Evolutionary conservation across 35 echinoderm and acorn worm species (phyloP).

Genomic region (Heliocidaris erythrogramma): DNA sequence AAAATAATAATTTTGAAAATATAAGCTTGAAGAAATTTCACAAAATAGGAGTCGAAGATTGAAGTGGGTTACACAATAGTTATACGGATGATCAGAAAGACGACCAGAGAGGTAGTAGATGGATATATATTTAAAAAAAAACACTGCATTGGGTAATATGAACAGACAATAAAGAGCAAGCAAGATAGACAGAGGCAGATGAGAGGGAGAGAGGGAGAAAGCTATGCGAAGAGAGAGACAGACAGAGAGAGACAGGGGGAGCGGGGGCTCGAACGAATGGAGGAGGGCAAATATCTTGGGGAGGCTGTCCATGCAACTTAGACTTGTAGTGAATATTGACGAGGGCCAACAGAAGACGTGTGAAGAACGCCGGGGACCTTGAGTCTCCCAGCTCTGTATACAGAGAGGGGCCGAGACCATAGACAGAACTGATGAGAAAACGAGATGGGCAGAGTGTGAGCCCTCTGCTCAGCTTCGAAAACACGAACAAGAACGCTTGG

Average conservation of each 20-base stretch:
- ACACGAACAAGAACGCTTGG: background rate
- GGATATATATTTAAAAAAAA: background rate
- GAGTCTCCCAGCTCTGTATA: background rate
- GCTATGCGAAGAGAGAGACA: background rate
- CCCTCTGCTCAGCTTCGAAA: background rate
- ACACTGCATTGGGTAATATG: background rate
- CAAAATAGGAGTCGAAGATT: background rate
- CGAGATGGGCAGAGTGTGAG: background rate
- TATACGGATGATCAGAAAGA: background rate
- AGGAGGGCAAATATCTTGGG: background rate
- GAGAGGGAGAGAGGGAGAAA: conserved; percentile 28
- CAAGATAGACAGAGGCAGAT: background rate
- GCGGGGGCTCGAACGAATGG: background rate
- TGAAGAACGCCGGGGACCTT: background rate
- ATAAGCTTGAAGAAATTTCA: too few species aligned
- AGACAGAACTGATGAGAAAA: background rate
- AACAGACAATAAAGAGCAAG: background rate
- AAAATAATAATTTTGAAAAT: too few species aligned
- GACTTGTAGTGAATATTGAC: background rate
- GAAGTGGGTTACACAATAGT: background rate
- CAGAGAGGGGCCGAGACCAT: background rate
- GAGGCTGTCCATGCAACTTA: background rate
- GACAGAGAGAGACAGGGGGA: background rate
- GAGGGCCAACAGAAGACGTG: background rate
- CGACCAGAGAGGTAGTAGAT: background rate